These are phyloP conservation scores for Willowsia nigromaculata DNA, from an alignment of 2,888 invertebrate genomes.

Conservation along the genomic window DNA sequence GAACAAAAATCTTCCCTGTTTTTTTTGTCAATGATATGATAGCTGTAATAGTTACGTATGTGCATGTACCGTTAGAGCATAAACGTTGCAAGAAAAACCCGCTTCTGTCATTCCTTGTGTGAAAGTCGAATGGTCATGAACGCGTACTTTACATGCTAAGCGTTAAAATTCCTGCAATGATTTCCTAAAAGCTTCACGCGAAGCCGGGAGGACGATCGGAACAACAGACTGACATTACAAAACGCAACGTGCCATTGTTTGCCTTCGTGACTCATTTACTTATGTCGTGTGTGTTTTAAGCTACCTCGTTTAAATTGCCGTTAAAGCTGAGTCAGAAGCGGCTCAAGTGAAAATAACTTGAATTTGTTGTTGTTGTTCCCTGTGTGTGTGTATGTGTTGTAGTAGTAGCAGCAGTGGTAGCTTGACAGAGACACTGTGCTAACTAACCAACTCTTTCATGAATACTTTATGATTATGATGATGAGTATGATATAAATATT, in stretches of 20 bases:
- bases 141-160: no score
- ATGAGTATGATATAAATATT: conserved; percentile 61
- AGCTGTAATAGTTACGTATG: not conserved
- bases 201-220: no score
- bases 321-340: conserved; percentile 44
- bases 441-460: conserved; percentile 53
- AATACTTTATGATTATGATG: conserved; percentile 67
- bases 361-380: conserved; percentile 51
- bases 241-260: not conserved
- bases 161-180: no score
- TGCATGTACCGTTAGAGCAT: no score
- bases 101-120: no score
- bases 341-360: conserved; percentile 61
- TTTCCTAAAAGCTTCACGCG: no score
- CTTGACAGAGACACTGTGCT: not conserved
- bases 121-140: no score
- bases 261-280: not conserved
- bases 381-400: not conserved
- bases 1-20: not conserved
- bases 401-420: not conserved
- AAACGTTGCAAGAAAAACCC: no score
- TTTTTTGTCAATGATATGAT: conserved; percentile 16
- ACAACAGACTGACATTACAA: not conserved
- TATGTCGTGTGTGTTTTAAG: not conserved
- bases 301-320: conserved; percentile 13